These are phyloP conservation scores for Branchinecta lynchi DNA, from an alignment of 1,140 invertebrate genomes.

Conservation along the genomic window DNA sequence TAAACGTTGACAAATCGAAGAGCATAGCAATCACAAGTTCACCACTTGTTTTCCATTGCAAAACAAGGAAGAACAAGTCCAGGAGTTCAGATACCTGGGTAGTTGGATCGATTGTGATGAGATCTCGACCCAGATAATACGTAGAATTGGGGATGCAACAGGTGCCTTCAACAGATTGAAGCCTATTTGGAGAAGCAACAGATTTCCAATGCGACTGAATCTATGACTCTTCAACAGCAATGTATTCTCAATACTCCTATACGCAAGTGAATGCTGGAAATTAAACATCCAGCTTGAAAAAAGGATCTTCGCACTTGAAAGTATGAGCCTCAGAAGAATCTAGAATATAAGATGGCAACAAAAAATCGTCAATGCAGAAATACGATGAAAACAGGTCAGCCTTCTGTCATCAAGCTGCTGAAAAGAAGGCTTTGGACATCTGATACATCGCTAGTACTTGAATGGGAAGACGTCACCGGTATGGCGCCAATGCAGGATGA, in stretches of 20 bases:
- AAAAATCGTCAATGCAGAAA: conserved; percentile 4
- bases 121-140: background rate
- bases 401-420: background rate
- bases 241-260: background rate
- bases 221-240: background rate
- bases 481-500: too few species aligned
- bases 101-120: conserved; percentile 1
- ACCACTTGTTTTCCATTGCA: too few species aligned
- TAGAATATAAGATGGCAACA: background rate
- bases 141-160: background rate
- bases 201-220: background rate
- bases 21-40: too few species aligned
- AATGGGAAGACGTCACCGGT: too few species aligned
- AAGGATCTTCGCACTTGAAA: too few species aligned
- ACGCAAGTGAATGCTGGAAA: conserved; percentile 1
- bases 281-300: conserved; percentile 3
- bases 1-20: too few species aligned
- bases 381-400: background rate
- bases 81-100: too few species aligned
- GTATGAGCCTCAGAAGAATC: background rate
- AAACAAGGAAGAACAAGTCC: too few species aligned
- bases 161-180: background rate
- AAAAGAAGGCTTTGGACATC: background rate
- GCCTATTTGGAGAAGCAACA: too few species aligned
- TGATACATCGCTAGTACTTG: too few species aligned